Percentiles rank a stretch among this genome's conserved stretches.
These are phyloP conservation scores for Craseonycteris thonglongyai DNA, from an alignment of 2,113 vertebrate species.

Conservation along the genomic window DNA sequence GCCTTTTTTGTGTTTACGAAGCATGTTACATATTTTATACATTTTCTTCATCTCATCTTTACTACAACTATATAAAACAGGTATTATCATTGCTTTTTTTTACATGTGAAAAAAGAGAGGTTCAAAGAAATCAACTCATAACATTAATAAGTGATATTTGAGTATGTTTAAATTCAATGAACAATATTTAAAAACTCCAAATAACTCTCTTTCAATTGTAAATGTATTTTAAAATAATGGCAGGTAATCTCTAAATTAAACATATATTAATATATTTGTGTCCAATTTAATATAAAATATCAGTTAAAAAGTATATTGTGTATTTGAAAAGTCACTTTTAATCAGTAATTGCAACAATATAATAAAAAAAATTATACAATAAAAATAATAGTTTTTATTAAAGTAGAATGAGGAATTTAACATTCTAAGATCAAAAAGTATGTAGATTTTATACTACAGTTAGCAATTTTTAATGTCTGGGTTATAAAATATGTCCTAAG, in stretches of 20 bases:
- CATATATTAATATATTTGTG: neutral
- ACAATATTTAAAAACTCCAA: neutral
- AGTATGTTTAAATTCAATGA: neutral
- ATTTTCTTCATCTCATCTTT: neutral
- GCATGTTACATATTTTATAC: neutral
- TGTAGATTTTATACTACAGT: neutral
- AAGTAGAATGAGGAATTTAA: neutral
- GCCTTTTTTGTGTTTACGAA: neutral
- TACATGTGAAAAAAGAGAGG: neutral
- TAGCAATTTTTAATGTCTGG: neutral
- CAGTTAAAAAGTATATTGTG: neutral
- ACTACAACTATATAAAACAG: neutral
- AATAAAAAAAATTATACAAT: neutral
- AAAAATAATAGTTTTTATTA: neutral
- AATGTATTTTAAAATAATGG: neutral
- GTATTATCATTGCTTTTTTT: neutral
- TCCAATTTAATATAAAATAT: neutral
- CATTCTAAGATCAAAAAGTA: neutral
- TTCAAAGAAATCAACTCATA: neutral
- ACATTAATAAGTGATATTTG: neutral
- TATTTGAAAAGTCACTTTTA: constrained; percentile 6
- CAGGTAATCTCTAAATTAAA: neutral
- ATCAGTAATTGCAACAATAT: neutral
- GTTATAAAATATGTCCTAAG: neutral
- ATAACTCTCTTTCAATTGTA: neutral